Conservation (phyloP, 2,888 invertebrate genomes). For the Netelia melanura region DNA sequence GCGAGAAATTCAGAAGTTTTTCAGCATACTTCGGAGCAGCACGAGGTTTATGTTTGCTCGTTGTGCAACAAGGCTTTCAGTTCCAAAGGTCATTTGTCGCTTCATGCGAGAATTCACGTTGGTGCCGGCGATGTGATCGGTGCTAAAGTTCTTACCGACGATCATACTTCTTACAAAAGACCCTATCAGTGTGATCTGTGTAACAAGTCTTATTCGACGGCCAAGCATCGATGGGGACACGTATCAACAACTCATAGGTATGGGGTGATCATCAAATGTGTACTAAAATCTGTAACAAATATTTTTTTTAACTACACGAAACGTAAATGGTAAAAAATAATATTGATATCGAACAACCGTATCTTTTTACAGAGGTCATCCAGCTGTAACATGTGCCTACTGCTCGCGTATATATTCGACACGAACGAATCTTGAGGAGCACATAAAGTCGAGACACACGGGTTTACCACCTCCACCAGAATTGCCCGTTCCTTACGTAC, state of each 20-base stretch:
- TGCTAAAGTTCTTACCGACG: slow-evolving; percentile 84
- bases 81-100: slow-evolving; percentile 84
- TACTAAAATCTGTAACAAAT: neutral
- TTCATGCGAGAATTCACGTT: slow-evolving; percentile 84
- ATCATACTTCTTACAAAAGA: slow-evolving; percentile 84
- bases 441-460: slow-evolving; percentile 84
- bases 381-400: slow-evolving; percentile 84
- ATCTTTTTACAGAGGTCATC: slow-evolving; percentile 81
- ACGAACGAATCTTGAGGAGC: slow-evolving; percentile 84
- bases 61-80: slow-evolving; percentile 84
- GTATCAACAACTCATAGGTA: slow-evolving; percentile 84
- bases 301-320: neutral
- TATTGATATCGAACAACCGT: neutral
- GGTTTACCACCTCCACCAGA: slow-evolving; percentile 80
- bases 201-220: slow-evolving; percentile 85
- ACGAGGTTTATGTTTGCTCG: slow-evolving; percentile 84
- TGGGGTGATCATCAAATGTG: neutral
- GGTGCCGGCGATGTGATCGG: slow-evolving; percentile 83
- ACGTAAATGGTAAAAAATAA: neutral
- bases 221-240: slow-evolving; percentile 85
- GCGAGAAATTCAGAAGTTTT: slow-evolving; percentile 63
- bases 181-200: slow-evolving; percentile 85
- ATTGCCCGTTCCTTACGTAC: slow-evolving; percentile 71
- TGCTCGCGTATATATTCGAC: slow-evolving; percentile 85
- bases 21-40: slow-evolving; percentile 80